A percentile compares a stretch with the other conserved stretches of the same genome.
Conservation (phyloP, 2,113 vertebrate genomes). For the Corynorhinus townsendii region DNA sequence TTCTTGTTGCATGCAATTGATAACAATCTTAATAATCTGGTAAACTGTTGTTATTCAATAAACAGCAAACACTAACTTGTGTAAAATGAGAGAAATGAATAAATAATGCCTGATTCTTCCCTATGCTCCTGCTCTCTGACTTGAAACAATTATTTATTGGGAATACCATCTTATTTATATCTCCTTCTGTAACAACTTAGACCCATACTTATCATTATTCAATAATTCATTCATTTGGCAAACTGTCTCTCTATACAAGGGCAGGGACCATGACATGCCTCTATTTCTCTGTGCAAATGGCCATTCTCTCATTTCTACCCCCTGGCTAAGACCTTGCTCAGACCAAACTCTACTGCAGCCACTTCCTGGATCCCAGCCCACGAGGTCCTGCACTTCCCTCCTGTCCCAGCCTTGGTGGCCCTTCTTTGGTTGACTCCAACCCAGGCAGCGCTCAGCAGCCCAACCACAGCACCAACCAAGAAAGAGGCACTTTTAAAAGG, state of each 20-base stretch:
- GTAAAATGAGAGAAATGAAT: background rate
- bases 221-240: background rate
- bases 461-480: background rate
- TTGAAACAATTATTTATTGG: background rate
- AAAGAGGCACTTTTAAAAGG: background rate
- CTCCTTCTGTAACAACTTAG: background rate
- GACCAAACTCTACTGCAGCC: background rate
- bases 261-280: background rate
- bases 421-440: background rate
- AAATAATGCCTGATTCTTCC: background rate
- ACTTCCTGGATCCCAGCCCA: background rate
- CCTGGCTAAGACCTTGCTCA: background rate
- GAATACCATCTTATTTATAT: background rate
- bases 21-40: background rate
- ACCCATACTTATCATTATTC: background rate
- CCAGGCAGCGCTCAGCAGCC: background rate
- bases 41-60: background rate
- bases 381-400: rapidly evolving
- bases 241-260: background rate
- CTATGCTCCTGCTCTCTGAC: background rate
- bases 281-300: background rate
- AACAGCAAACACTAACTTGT: background rate
- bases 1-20: background rate
- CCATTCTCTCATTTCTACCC: background rate
- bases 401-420: background rate